These are phyloP conservation scores for Enoplosus armatus DNA, from an alignment of 2,797 vertebrate genomes.

Conservation along the genomic window DNA sequence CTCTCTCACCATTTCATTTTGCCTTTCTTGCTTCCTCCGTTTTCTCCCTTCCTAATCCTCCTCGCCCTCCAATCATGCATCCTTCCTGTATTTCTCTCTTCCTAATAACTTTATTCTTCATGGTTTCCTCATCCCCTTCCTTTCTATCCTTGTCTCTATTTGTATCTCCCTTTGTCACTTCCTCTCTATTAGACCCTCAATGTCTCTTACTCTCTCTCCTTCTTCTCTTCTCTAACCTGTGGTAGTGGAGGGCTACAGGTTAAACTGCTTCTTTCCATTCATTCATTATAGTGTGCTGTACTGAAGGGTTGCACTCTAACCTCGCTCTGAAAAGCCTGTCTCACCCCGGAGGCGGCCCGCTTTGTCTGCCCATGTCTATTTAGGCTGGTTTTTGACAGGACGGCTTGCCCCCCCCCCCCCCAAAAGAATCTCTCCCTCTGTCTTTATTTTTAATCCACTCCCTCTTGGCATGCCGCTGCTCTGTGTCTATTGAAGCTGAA, in stretches of 20 bases:
- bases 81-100: not conserved
- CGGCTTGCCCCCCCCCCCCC: conserved; percentile 34
- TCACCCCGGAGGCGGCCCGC: conserved; percentile 60
- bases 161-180: not conserved
- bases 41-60: not conserved
- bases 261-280: conserved; percentile 55
- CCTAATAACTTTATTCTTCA: not conserved
- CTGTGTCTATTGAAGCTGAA: conserved; percentile 80
- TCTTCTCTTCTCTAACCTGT: conserved; percentile 22
- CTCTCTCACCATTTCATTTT: not conserved
- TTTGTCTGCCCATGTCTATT: conserved; percentile 73
- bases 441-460: conserved; percentile 80
- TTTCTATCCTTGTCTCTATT: not conserved
- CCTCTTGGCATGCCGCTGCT: conserved; percentile 77
- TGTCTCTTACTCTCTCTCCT: not conserved
- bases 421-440: conserved; percentile 52
- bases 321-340: conserved; percentile 50
- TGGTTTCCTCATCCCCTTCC: not conserved
- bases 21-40: not conserved
- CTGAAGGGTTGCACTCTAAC: conserved; percentile 68
- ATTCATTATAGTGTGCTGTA: conserved; percentile 55
- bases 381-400: conserved; percentile 74
- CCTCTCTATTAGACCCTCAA: conserved; percentile 7
- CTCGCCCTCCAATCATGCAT: not conserved
- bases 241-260: conserved; percentile 40